Percentiles rank a stretch among this genome's conserved stretches.
Evolutionary conservation across 2,888 invertebrate species (phyloP).

Genomic region (Temnothorax unifasciatus): DNA sequence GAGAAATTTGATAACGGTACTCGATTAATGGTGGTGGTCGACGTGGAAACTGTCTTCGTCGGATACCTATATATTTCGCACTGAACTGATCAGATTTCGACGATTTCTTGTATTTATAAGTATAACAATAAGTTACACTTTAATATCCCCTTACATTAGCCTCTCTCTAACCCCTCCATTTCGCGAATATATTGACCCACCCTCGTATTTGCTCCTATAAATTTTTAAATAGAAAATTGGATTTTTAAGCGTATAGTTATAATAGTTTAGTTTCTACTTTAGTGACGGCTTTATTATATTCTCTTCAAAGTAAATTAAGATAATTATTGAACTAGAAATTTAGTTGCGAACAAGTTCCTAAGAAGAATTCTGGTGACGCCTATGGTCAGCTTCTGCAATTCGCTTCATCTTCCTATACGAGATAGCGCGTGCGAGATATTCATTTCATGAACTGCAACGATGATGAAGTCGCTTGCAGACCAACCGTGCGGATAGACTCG

Average conservation of each 20-base stretch:
- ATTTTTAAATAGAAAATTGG: neutral
- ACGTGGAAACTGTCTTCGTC: too few species aligned
- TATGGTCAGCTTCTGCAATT: constrained; percentile 28
- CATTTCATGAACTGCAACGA: constrained; percentile 60
- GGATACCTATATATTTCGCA: too few species aligned
- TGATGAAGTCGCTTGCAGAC: constrained; percentile 63
- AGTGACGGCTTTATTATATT: neutral
- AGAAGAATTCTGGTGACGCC: constrained; percentile 32
- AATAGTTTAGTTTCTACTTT: neutral
- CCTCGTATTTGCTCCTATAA: neutral
- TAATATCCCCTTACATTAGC: too few species aligned
- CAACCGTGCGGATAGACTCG: constrained; percentile 23
- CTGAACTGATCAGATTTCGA: too few species aligned
- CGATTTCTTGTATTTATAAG: too few species aligned
- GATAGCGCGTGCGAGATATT: constrained; percentile 66
- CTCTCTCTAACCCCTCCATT: too few species aligned
- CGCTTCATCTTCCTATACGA: constrained; percentile 35
- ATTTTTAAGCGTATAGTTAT: neutral
- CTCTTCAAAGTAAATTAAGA: neutral
- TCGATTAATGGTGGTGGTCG: too few species aligned
- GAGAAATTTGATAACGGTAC: too few species aligned
- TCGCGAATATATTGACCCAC: too few species aligned
- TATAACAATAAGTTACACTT: too few species aligned
- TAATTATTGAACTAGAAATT: neutral
- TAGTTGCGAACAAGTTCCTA: neutral